Evolutionary conservation across 2,888 invertebrate genomes (phyloP).

Genomic region (Alviniconcha strummeri): DNA sequence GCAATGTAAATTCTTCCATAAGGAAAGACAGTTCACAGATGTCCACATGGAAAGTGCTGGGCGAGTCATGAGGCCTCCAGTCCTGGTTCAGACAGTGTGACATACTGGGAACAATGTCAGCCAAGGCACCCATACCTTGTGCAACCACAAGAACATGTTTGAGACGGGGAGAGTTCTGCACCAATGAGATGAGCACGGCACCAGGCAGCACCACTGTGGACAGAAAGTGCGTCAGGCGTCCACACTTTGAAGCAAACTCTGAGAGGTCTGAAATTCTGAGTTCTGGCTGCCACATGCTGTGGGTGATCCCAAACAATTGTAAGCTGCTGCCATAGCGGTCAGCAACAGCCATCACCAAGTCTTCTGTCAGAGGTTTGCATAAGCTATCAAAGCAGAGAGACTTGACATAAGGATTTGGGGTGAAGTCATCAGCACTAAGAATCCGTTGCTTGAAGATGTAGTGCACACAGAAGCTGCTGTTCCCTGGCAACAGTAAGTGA

Average conservation of each 20-base stretch:
- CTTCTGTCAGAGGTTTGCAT: conserved; percentile 25
- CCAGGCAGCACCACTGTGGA: conserved; percentile 21
- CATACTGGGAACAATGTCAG: conserved; percentile 1
- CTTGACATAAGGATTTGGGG: conserved; percentile 24
- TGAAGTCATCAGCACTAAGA: background rate
- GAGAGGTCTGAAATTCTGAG: conserved; percentile 20
- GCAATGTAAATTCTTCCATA: conserved; percentile 22
- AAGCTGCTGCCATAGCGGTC: conserved; percentile 19
- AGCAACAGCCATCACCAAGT: conserved; percentile 17
- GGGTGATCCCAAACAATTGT: conserved; percentile 15
- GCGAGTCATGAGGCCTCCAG: conserved; percentile 25
- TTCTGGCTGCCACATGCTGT: conserved; percentile 24
- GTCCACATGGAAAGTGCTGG: conserved; percentile 17
- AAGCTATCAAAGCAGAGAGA: conserved; percentile 30
- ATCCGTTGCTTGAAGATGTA: conserved; percentile 29
- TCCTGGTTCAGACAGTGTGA: conserved; percentile 14
- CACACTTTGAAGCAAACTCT: conserved; percentile 3
- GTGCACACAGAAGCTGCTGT: conserved; percentile 15
- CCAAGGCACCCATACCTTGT: background rate
- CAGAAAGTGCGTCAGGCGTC: conserved; percentile 25
- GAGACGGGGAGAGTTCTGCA: background rate
- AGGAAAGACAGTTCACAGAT: conserved; percentile 26
- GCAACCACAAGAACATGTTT: conserved; percentile 20
- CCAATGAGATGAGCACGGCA: conserved; percentile 19
- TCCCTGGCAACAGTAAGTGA: background rate